Evolutionary conservation across 2,888 invertebrate genomes (phyloP).

Genomic region (Calliphora vomitoria): DNA sequence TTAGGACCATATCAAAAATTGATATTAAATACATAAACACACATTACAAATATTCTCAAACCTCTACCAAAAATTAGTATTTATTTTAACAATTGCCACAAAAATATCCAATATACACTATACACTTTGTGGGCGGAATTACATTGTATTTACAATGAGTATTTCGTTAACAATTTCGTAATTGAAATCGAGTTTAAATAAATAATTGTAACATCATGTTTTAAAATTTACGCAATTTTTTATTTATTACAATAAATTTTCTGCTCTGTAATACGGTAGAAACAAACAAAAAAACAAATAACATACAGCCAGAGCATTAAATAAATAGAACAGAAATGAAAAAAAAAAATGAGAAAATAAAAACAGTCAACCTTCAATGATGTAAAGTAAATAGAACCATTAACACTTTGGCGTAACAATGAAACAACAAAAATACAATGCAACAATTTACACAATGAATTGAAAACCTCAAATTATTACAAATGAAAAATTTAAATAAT

Average conservation of each 20-base stretch:
- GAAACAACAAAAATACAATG: neutral
- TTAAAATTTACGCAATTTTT: conserved; percentile 52
- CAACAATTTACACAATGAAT: neutral
- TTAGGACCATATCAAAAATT: neutral
- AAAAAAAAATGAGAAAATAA: neutral
- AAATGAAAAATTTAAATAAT: conserved; percentile 65
- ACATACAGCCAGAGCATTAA: neutral
- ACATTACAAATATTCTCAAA: neutral
- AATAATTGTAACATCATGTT: conserved; percentile 56
- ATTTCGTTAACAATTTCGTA: conserved; percentile 27
- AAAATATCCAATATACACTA: neutral
- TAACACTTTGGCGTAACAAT: conserved; percentile 66
- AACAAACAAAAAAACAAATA: conserved; percentile 4
- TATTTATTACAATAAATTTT: conserved; percentile 39
- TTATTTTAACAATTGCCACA: conserved; percentile 7
- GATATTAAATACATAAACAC: neutral
- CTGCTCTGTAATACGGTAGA: conserved; percentile 29
- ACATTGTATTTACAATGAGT: neutral
- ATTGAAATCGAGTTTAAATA: conserved; percentile 54
- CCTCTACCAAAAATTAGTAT: neutral
- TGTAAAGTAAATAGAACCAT: conserved; percentile 67
- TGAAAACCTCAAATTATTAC: conserved; percentile 68
- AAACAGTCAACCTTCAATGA: conserved; percentile 60
- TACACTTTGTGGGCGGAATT: neutral
- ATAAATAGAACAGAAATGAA: neutral